Base-by-base conservation (phyloP, 2,797 vertebrate genomes). In the Gymnoscopelus microlampas region DNA sequence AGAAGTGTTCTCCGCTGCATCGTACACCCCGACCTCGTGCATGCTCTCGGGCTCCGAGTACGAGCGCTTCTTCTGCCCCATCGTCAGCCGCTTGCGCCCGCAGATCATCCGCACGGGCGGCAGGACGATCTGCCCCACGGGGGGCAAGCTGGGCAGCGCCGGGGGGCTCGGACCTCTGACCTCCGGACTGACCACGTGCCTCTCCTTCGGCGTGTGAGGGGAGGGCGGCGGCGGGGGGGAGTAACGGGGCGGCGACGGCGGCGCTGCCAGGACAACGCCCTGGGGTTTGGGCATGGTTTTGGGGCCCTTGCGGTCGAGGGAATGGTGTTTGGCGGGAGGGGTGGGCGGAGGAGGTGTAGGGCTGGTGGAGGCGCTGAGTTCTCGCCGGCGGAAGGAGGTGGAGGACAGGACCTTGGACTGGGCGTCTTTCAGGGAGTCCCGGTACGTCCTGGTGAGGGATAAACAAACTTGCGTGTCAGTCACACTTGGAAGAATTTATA, bases 21-120 rank as follows among this genome's bases (percentile, higher is more conserved):
- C 95, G 0, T 86, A 94, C 56, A 97, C 66, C 3, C 97, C 97
- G 3, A 98, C 94, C 83, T 98, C 95, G 0, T 99, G 95, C 91
- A 99, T 95, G 83, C 94, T 97, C 82, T 98, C 97, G 0, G 98
- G 98, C 90, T 99, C 98, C 0, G 98, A 99, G 85, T 96, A 98
- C 0, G 96, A 99, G 0, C 95, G 90, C 73, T 98, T 98, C 90
- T 97, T 99, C 89, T 98, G 97, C 84, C 97, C 96, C 0, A 87
- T 79, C 0, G 94, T 95, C 79, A 99, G 89, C 57, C 97, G 95
- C 66, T 91, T 95, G 24, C 97, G 95, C 2, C 95, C 94, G 0
- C 97, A 94, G n/a, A 97, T 4, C 26, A 19, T 93, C 3, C 97
- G 93, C 0, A 89, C 1, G 0, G 91, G 2, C 57, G 7, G 50